Evolutionary conservation across 1,140 invertebrate species (phyloP), one percentile per base, ranked within the genome.

Genomic region (Thaumatotibia leucotreta): DNA sequence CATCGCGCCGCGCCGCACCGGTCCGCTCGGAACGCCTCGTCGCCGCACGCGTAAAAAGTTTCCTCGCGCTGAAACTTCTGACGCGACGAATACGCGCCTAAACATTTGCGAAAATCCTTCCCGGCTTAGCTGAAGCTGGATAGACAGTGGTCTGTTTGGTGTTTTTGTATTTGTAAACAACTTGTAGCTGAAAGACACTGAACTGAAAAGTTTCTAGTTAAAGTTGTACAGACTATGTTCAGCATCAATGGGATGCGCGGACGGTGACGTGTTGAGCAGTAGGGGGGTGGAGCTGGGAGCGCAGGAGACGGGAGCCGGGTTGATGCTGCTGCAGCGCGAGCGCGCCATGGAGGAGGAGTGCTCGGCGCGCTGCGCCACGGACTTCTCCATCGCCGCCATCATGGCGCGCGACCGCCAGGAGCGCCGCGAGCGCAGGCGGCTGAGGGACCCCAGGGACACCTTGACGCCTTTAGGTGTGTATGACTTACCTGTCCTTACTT

Each of bases 361-460:
- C 84, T 93, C 92, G 61, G 92, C 92, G 80, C 79, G 92, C 73
- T 95, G 94, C 86, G 95, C 96, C 84, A 97, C 96, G 27, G 96
- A 97, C 91, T 97, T 97, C 92, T 96, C 96, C 81, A 97, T 97
- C 71, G 96, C 96, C 17, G 96, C 96, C 65, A 97, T 97, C 73
- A 97, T 97, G 95, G 95, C 95, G 58, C 83, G 95, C 64, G 94
- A 94, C 68, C 74, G 93, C 9, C 92, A 92, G 74, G 89, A 91
- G 74, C 65, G 88, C n/a, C 78, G 88, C 33, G 86, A 89, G 67
- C 73, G 88, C 58, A 82, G 80, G 50, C 82, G 86, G 69, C 89
- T 77, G 69, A 85, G 82, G 73, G 92, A 88, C 82, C 92, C 83
- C 54, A 89, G 84, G 74, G 88, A 89, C 62, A 91, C 85, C 24